Conservation (phyloP, 2,113 vertebrate species). For the Vidua macroura region DNA sequence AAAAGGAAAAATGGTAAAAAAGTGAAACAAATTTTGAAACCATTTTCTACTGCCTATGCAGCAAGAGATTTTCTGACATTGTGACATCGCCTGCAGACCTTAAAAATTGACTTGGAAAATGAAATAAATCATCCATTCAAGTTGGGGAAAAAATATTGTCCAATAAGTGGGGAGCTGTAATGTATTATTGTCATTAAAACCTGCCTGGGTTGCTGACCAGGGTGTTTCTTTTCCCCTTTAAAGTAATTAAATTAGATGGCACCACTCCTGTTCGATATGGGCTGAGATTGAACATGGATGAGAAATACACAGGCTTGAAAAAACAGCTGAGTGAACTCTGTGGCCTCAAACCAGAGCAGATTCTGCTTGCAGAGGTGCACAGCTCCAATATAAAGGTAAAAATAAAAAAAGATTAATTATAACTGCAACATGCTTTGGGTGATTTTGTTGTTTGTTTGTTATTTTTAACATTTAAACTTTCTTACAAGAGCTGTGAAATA, state of each 20-base stretch:
- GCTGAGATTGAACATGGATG: conserved; percentile 94
- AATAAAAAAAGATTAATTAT: not conserved
- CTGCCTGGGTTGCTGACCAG: not conserved
- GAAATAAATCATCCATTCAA: not conserved
- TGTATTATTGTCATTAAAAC: not conserved
- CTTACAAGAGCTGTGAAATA: not conserved
- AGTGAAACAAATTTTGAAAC: not conserved
- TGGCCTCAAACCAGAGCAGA: conserved; percentile 91
- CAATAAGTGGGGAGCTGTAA: not conserved
- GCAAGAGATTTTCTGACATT: not conserved
- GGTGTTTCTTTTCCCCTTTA: not conserved
- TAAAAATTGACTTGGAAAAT: not conserved
- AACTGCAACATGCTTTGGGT: not conserved
- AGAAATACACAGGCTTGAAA: conserved; percentile 96
- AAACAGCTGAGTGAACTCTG: conserved; percentile 95
- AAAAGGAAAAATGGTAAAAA: not conserved
- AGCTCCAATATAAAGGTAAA: conserved; percentile 94
- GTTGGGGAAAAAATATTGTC: not conserved
- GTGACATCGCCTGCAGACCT: not conserved
- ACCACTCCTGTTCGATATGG: conserved; percentile 92
- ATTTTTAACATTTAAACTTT: not conserved
- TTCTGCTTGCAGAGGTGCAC: conserved; percentile 94
- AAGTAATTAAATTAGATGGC: conserved; percentile 95
- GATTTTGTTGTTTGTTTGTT: not conserved
- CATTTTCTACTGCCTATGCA: not conserved